Conservation (phyloP, 2,888 invertebrate genomes). For the Latheticus oryzae region DNA sequence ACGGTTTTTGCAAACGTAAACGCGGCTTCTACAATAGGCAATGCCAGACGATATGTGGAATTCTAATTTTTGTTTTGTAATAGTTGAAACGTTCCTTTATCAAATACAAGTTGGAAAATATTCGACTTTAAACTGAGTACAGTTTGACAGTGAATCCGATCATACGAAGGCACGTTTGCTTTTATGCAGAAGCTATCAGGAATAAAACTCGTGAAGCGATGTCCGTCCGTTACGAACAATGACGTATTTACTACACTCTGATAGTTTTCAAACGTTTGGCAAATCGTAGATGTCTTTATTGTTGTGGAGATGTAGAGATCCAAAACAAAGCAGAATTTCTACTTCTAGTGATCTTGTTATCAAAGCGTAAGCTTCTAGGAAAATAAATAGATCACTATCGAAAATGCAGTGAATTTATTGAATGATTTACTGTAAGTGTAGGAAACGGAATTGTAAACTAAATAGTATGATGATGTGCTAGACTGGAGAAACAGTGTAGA, state of each 20-base stretch:
- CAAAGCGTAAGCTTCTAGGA: too few relatives aligned
- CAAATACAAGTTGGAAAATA: constrained; percentile 22
- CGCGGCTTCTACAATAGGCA: constrained; percentile 7
- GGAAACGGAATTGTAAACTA: too few relatives aligned
- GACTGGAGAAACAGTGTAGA: too few relatives aligned
- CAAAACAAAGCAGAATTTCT: too few relatives aligned
- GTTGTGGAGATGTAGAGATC: constrained; percentile 20
- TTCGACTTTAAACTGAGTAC: constrained; percentile 15
- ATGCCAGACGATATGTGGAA: constrained; percentile 16
- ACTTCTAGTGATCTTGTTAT: too few relatives aligned
- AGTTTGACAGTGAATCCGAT: constrained; percentile 14
- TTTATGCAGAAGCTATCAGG: constrained; percentile 8
- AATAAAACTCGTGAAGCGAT: constrained; percentile 13
- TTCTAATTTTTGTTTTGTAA: constrained; percentile 32
- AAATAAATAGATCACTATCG: too few relatives aligned
- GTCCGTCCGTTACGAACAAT: constrained; percentile 19
- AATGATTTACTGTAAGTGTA: too few relatives aligned
- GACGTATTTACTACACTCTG: constrained; percentile 16
- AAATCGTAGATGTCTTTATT: constrained; percentile 21
- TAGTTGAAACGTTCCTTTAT: constrained; percentile 26
- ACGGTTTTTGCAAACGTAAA: constrained; percentile 21
- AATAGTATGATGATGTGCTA: too few relatives aligned
- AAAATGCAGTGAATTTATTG: too few relatives aligned
- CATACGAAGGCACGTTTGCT: constrained; percentile 2
- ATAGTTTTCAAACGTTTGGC: constrained; percentile 21